These are phyloP conservation scores for Ormia ochracea DNA, from an alignment of 2,888 invertebrate species.

Conservation along the genomic window DNA sequence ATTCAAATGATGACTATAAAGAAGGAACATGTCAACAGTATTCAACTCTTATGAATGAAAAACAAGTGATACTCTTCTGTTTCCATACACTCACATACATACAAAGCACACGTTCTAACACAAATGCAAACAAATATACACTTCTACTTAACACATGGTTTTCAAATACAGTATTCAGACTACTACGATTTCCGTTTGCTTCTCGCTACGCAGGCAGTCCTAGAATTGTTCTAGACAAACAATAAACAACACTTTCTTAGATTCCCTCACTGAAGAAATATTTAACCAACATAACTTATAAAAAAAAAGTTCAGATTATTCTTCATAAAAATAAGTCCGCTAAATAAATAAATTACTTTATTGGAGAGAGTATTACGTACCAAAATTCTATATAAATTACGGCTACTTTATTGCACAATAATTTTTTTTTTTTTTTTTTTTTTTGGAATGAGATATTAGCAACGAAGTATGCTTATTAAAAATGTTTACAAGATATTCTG, in stretches of 20 bases:
- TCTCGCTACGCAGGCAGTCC: background rate
- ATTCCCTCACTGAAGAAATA: too few relatives aligned
- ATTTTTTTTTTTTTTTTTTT: too few relatives aligned
- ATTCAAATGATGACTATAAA: constrained; percentile 55
- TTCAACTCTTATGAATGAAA: constrained; percentile 42
- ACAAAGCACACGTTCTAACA: background rate
- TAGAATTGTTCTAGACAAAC: background rate
- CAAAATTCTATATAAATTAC: too few relatives aligned
- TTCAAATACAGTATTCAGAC: background rate
- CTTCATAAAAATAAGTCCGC: too few relatives aligned
- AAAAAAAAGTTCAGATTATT: too few relatives aligned
- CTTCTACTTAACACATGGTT: constrained; percentile 2
- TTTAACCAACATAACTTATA: too few relatives aligned
- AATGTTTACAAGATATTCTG: too few relatives aligned
- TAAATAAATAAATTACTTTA: too few relatives aligned
- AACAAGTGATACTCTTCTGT: constrained; percentile 10
- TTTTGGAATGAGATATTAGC: too few relatives aligned
- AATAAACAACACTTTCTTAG: background rate
- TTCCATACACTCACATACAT: background rate
- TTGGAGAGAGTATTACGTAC: too few relatives aligned
- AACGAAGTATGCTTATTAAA: too few relatives aligned
- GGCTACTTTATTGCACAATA: too few relatives aligned
- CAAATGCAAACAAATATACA: background rate
- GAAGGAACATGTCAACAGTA: constrained; percentile 53
- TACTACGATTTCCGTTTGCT: constrained; percentile 17